Conservation (phyloP, 2,797 vertebrate genomes). For the Premnoplex brunnescens region DNA sequence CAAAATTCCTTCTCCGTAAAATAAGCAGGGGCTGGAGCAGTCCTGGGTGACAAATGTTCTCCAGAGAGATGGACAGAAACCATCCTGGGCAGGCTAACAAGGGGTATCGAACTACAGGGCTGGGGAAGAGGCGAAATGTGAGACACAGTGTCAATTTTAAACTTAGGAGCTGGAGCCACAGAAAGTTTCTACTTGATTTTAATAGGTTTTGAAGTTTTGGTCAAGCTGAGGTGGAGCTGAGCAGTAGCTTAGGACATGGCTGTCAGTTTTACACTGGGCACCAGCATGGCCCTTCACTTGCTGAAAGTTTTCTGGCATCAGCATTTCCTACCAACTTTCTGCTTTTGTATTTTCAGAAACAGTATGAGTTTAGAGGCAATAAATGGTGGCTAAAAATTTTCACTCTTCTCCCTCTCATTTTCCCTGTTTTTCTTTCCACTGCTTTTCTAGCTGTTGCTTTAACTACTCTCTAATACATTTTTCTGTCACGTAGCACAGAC, state of each 20-base stretch:
- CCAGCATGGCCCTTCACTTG: not conserved
- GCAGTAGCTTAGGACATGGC: not conserved
- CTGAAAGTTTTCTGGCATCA: not conserved
- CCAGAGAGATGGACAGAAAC: conserved; percentile 44
- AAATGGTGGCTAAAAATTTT: not conserved
- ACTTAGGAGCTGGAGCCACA: not conserved
- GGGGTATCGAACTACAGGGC: conserved; percentile 58
- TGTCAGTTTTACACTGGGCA: not conserved
- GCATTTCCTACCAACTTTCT: not conserved
- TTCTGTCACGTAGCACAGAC: not conserved
- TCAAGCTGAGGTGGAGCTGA: not conserved
- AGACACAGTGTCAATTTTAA: conserved; percentile 50
- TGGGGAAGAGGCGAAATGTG: conserved; percentile 28
- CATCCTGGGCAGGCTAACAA: conserved; percentile 45
- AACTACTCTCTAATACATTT: not conserved
- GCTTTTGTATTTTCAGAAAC: not conserved
- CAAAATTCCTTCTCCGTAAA: conserved; percentile 61
- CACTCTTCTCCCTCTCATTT: not conserved
- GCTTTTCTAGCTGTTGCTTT: not conserved
- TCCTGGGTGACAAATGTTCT: conserved; percentile 71
- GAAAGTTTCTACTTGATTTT: conserved; percentile 11
- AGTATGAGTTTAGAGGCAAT: not conserved
- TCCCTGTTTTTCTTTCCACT: not conserved
- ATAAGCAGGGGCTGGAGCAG: conserved; percentile 36
- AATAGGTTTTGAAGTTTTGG: not conserved